These are phyloP conservation scores for Cyprinodon tularosa DNA, from an alignment of 2,113 vertebrate genomes.

Conservation along the genomic window DNA sequence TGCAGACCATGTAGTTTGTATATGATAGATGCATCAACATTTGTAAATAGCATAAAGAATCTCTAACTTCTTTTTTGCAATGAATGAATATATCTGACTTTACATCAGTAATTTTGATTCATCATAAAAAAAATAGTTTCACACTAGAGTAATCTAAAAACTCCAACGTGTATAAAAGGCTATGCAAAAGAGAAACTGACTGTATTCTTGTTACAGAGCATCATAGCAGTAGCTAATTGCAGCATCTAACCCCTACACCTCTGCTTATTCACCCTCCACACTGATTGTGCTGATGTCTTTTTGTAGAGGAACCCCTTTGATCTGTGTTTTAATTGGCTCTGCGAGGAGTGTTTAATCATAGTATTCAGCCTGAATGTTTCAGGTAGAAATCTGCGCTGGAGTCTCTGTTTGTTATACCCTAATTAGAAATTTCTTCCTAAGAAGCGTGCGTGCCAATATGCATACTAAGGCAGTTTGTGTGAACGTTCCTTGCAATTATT, in stretches of 20 bases:
- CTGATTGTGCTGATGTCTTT: constrained; percentile 39
- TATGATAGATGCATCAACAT: too few species aligned
- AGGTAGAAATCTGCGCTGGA: constrained; percentile 40
- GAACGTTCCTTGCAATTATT: constrained; percentile 35
- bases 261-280: constrained; percentile 4
- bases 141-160: neutral
- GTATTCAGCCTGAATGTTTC: constrained; percentile 41
- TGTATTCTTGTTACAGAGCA: constrained; percentile 20
- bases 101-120: neutral
- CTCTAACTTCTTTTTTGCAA: constrained; percentile 1
- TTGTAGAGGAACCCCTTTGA: constrained; percentile 33
- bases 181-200: neutral
- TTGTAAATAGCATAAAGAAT: too few species aligned
- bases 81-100: neutral
- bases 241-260: constrained; percentile 3
- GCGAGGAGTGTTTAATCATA: constrained; percentile 51
- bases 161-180: neutral
- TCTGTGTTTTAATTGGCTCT: constrained; percentile 58
- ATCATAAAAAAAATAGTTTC: neutral
- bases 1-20: too few species aligned
- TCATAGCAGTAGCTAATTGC: constrained; percentile 41
- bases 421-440: constrained; percentile 59
- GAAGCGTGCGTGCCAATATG: constrained; percentile 19
- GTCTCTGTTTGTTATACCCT: constrained; percentile 35
- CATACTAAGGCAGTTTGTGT: neutral